phyloP scores from a whole-genome alignment of 2,113 vertebrate species.

The Pundamilia nyererei region DNA sequence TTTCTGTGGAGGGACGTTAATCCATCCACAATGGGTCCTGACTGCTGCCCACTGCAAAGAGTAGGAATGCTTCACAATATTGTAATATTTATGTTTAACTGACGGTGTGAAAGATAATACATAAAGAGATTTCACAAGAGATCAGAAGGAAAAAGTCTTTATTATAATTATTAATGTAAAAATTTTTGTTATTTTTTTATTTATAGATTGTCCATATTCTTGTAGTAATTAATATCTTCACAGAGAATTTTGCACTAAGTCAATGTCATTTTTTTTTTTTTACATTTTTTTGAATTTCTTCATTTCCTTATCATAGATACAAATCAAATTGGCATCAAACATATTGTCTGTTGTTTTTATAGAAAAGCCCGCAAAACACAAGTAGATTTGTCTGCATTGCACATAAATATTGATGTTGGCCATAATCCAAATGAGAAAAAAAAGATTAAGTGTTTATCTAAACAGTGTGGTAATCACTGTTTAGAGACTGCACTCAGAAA shows the following conservation, averaged over 20 bases:
- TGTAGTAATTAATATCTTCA: not conserved
- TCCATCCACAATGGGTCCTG: no score
- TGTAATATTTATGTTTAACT: no score
- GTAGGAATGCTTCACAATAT: accelerated
- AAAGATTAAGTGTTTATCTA: not conserved
- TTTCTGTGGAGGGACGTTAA: conserved; percentile 25
- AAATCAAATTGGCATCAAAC: not conserved
- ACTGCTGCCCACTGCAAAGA: accelerated
- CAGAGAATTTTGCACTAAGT: not conserved
- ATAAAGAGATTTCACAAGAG: accelerated
- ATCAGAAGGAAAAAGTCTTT: not conserved
- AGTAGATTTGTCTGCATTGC: not conserved
- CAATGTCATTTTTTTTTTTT: not conserved
- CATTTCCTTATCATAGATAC: not conserved
- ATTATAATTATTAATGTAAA: not conserved
- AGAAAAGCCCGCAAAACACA: not conserved
- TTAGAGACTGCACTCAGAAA: not conserved
- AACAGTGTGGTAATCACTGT: not conserved
- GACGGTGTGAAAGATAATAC: no score
- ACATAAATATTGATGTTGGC: not conserved
- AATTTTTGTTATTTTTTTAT: not conserved
- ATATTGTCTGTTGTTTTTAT: not conserved
- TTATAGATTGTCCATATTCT: not conserved
- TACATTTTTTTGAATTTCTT: not conserved
- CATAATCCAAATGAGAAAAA: not conserved